phyloP scores from a whole-genome alignment of 2,888 invertebrate genomes.

The Noctua janthina region DNA sequence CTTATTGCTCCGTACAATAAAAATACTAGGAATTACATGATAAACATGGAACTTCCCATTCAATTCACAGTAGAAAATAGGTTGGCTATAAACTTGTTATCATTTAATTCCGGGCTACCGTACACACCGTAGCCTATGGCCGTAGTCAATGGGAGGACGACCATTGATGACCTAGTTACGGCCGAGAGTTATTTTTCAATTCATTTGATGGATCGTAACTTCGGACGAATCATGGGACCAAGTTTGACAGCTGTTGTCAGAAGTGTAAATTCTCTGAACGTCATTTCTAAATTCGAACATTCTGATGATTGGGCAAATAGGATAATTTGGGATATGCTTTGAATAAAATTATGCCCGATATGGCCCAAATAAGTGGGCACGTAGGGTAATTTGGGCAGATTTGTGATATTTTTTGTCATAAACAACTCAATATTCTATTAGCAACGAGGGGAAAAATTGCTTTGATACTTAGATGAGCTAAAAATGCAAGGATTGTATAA shows the following conservation, averaged over 20 bases:
- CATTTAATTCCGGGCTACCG: constrained; percentile 16
- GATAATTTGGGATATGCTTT: not conserved
- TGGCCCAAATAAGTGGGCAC: not conserved
- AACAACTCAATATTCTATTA: not conserved
- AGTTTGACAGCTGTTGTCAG: constrained; percentile 30
- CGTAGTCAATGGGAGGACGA: constrained; percentile 10
- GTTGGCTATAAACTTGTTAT: constrained; percentile 27
- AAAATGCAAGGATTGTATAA: constrained; percentile 37
- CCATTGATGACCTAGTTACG: constrained; percentile 21
- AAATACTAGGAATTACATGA: constrained; percentile 31
- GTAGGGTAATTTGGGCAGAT: not conserved
- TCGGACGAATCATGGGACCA: not conserved
- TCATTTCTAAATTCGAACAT: not conserved
- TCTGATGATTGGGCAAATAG: not conserved
- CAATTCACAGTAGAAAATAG: constrained; percentile 1
- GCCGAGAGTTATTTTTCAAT: constrained; percentile 38
- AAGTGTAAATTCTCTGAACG: not conserved
- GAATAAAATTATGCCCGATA: not conserved
- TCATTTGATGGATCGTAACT: constrained; percentile 8
- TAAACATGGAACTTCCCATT: constrained; percentile 34
- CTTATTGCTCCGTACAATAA: not conserved
- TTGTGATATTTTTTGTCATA: not conserved
- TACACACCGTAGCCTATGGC: not conserved
- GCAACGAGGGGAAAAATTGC: constrained; percentile 2
- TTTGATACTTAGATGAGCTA: not conserved